Evolutionary conservation across 2,797 vertebrate species (phyloP), one percentile per base, ranked within the genome.

Genomic region (Catostomus latipinnis): DNA sequence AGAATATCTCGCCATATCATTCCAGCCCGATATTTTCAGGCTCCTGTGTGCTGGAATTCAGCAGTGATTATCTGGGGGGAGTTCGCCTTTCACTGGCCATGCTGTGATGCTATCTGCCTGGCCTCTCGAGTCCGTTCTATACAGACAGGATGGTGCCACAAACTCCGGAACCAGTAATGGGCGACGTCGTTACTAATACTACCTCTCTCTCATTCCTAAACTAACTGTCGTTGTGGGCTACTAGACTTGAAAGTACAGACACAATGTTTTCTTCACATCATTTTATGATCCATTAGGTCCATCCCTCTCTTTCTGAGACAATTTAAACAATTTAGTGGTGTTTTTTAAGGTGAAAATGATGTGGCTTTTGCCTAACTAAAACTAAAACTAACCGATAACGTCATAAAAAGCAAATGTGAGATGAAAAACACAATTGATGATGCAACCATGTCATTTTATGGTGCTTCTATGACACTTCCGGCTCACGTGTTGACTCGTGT

Each of bases 81-180:
- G 22, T 52, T 61, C 54, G 14, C 71, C 72, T 84, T 84, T 80
- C 63, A 56, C 67, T 67, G 54, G 76, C 69, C 54, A 75, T 65
- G 73, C 75, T 83, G 86, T 11, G 90, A 93, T 92, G 85, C 83
- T 93, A 94, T 94, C 92, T 83, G 87, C 81, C 74, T 78, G 82
- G 71, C 85, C 83, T 84, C 85, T 60, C 83, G 62, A 81, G 82
- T 83, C 71, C 72, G 65, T 74, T 83, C 83, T 85, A 74, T 81
- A 82, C 91, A 93, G 92, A 93, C 92, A 91, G 84, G 71, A 88
- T 88, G 91, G 93, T 93, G 91, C 91, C 91, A 89, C 6, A 1
- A 83, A 22, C 76, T 86, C 90, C 86, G 71, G 87, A 87, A 90
- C 84, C 82, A 87, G 90, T 90, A 91, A 90, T 90, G 84, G 88